Evolutionary conservation across 2,888 invertebrate genomes (phyloP), one percentile per base, ranked within the genome.

Genomic region (Pyrocoelia pectoralis): DNA sequence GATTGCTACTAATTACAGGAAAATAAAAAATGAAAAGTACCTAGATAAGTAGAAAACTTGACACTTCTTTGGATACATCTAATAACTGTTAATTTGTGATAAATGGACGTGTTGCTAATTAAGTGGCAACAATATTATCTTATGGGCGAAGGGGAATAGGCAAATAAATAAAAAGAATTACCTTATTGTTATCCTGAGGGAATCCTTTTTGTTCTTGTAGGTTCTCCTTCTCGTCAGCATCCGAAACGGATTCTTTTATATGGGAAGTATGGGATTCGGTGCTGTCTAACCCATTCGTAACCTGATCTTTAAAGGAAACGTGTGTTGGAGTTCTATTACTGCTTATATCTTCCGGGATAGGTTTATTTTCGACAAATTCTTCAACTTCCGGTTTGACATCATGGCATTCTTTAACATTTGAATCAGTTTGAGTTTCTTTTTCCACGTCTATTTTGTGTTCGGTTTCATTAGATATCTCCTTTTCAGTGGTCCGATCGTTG

Each of bases 201-300:
- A 79, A 76, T 56, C 79, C 80, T 5, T 76, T 73, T 0, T 72
- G 76, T 62, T 61, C 65, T 2, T 73, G 70, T 24, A 73, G 70
- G 28, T 74, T 52, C 56, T 56, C 53, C 29, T 61, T 57, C 13
- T 12, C 13, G 18, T 50, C 50, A 50, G 9, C 18, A 17, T 58
- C 46, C 29, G 61, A 51, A 62, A 19, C 53, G 15, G 60, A 57
- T 9, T 38, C 50, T 17, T 58, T 49, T 46, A 52, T 29, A 57
- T 65, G 56, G 28, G 61, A 43, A 54, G 57, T 33, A 18, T 24
- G 49, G 12, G 40, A 66, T 12, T 67, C 64, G 5, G 57, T 59
- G 14, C 77, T 77, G 64, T 81, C 80, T 8, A 80, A 61, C 19
- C 71, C 73, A 62, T 74, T 72, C 53, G 70, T 70, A 60, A 72